Conservation (phyloP, 2,113 vertebrate genomes). For the Pungitius pungitius region DNA sequence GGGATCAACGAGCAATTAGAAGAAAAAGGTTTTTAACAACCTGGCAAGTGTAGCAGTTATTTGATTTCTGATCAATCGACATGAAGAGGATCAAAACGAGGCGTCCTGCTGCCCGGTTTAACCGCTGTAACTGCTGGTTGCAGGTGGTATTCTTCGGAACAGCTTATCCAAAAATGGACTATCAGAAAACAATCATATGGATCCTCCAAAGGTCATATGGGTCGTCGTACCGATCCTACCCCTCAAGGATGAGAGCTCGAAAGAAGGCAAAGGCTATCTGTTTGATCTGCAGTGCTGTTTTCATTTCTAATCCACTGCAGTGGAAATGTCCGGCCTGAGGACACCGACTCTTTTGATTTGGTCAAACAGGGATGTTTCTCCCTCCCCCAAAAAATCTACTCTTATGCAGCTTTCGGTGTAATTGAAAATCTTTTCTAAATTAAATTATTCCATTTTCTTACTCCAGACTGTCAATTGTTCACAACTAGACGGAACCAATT, state of each 20-base stretch:
- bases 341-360: slow-evolving; percentile 10
- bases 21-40: neutral
- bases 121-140: neutral
- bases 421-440: slow-evolving; percentile 30
- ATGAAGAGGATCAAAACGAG: neutral
- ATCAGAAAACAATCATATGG: neutral
- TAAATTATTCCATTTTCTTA: slow-evolving; percentile 3
- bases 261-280: neutral
- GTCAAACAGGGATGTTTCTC: slow-evolving; percentile 2
- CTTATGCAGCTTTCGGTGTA: slow-evolving; percentile 19
- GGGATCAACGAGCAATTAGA: neutral
- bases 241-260: neutral
- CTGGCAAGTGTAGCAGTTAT: neutral
- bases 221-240: neutral
- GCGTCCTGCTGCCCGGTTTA: neutral
- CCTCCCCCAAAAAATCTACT: neutral
- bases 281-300: neutral
- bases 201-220: neutral
- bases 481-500: neutral
- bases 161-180: neutral
- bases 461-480: slow-evolving; percentile 4
- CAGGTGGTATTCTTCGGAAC: neutral
- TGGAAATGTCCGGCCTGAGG: neutral
- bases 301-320: neutral
- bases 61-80: neutral